A percentile compares a stretch with the other conserved stretches of the same genome.
phyloP scores from a whole-genome alignment of 2,113 vertebrate genomes.

The Neotoma lepida region DNA sequence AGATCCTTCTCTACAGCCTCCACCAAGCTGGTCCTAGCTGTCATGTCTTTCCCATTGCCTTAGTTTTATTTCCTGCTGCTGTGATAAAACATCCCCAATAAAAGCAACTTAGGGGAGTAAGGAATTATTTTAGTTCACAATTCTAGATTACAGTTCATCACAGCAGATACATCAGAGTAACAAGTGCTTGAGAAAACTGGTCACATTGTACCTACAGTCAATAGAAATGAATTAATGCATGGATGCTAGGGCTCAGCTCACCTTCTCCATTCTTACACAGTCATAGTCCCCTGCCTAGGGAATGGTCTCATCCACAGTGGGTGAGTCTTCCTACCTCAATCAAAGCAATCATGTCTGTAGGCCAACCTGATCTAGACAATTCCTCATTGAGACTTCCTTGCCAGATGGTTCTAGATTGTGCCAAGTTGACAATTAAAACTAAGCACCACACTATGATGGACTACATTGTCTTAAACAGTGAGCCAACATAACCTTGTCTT shows the following conservation, averaged over 20 bases:
- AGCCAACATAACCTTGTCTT: not conserved
- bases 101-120: not conserved
- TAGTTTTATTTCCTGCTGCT: not conserved
- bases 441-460: not conserved
- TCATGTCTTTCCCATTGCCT: not conserved
- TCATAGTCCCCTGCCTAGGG: not conserved
- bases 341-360: not conserved
- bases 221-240: no score
- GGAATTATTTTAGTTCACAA: not conserved
- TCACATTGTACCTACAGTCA: not conserved
- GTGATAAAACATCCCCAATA: not conserved
- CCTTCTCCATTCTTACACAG: not conserved
- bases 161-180: not conserved
- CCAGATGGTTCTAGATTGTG: not conserved
- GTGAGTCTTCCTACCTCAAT: no score
- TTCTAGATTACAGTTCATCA: not conserved
- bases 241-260: not conserved
- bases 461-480: not conserved
- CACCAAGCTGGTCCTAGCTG: not conserved
- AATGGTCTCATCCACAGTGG: not conserved
- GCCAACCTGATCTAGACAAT: not conserved
- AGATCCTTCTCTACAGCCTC: not conserved
- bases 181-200: not conserved
- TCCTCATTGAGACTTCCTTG: not conserved
- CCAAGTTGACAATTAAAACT: not conserved